phyloP scores from a whole-genome alignment of 2,113 vertebrate genomes.

The Dicaeum eximium region DNA sequence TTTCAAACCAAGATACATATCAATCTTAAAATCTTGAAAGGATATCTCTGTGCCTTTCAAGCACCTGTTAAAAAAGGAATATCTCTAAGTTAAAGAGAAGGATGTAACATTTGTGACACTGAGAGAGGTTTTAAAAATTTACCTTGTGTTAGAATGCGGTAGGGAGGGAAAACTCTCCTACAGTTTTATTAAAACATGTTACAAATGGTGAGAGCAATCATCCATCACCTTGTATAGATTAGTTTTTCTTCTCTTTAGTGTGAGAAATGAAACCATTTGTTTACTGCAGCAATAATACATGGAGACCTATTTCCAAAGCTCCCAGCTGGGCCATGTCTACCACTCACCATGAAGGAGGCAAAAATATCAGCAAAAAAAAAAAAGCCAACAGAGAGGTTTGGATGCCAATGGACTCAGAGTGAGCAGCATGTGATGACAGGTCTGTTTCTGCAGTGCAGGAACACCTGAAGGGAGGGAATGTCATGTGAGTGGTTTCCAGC shows the following conservation, averaged over 20 bases:
- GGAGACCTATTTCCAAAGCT: neutral
- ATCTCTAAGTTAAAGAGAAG: neutral
- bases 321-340: neutral
- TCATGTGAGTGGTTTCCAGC: neutral
- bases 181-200: slow-evolving; percentile 2
- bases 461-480: neutral
- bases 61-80: neutral
- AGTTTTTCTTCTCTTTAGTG: neutral
- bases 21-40: neutral
- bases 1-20: neutral
- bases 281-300: neutral
- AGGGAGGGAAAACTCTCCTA: neutral
- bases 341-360: neutral
- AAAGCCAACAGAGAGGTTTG: neutral
- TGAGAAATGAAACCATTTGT: slow-evolving; percentile 8
- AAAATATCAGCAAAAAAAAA: neutral
- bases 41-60: neutral
- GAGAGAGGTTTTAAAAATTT: neutral
- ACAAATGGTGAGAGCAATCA: neutral
- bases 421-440: neutral
- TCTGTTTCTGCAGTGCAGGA: neutral
- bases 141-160: neutral
- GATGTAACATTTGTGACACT: neutral
- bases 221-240: slow-evolving; percentile 13
- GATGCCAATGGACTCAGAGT: neutral